Evolutionary conservation across 2,797 vertebrate species (phyloP).

Genomic region (Alosa sapidissima): DNA sequence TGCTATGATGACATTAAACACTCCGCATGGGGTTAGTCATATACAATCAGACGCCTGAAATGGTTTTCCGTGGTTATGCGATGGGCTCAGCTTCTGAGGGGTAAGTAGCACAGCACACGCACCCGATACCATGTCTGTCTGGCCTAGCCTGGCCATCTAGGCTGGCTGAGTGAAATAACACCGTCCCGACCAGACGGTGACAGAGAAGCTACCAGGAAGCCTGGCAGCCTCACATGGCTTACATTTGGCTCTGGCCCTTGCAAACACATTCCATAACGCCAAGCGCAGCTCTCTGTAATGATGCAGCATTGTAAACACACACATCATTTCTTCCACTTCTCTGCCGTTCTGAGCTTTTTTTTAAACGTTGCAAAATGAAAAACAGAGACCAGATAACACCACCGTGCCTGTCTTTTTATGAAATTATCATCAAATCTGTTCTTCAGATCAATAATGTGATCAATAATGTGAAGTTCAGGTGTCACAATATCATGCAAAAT

Average conservation of each 20-base stretch:
- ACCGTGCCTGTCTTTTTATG: background rate
- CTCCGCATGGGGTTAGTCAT: background rate
- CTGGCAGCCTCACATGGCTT: conserved; percentile 11
- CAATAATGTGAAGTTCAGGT: background rate
- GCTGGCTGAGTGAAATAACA: background rate
- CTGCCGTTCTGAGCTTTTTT: background rate
- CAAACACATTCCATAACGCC: conserved; percentile 19
- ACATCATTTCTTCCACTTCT: background rate
- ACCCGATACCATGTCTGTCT: background rate
- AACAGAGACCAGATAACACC: background rate
- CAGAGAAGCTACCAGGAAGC: background rate
- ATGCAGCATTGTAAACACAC: background rate
- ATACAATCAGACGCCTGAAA: background rate
- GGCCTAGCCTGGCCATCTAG: background rate
- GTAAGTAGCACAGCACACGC: background rate
- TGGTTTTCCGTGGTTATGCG: conserved; percentile 3
- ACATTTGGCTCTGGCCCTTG: background rate
- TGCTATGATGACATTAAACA: background rate
- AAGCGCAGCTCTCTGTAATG: background rate
- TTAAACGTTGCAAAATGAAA: background rate
- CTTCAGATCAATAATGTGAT: background rate
- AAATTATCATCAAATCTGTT: background rate
- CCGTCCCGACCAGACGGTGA: background rate
- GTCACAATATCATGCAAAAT: background rate
- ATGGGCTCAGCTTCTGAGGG: background rate